Conservation (phyloP, 2,797 vertebrate genomes). For the Rhyacichthys aspro region DNA sequence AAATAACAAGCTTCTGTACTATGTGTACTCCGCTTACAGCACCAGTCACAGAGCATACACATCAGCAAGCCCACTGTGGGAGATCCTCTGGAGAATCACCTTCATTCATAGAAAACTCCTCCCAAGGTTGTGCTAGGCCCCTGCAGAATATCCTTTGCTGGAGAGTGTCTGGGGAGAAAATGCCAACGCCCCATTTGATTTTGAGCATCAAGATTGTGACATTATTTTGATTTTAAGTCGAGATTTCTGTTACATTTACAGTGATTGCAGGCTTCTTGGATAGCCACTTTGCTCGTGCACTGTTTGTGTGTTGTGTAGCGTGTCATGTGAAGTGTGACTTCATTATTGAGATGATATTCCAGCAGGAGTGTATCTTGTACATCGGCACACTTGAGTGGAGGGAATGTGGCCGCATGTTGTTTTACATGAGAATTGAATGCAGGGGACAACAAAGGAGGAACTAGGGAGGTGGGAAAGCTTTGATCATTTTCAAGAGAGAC, state of each 20-base stretch:
- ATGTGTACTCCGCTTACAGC: too few species aligned
- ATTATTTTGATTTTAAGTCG: slow-evolving; percentile 5
- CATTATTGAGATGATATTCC: slow-evolving; percentile 37
- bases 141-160: too few species aligned
- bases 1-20: too few species aligned
- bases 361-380: slow-evolving; percentile 32
- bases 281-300: slow-evolving; percentile 25
- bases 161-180: too few species aligned
- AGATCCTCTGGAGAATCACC: too few species aligned
- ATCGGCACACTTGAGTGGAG: slow-evolving; percentile 19
- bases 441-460: slow-evolving; percentile 16
- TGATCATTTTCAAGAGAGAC: slow-evolving; percentile 42
- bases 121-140: too few species aligned
- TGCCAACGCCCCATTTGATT: too few species aligned
- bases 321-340: slow-evolving; percentile 32
- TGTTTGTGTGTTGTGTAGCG: slow-evolving; percentile 21
- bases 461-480: slow-evolving; percentile 22
- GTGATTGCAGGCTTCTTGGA: slow-evolving; percentile 11
- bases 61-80: too few species aligned
- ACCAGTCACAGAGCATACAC: too few species aligned
- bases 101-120: too few species aligned
- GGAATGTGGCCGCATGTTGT: slow-evolving; percentile 29
- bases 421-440: slow-evolving; percentile 39
- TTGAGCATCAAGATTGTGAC: neutral
- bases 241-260: slow-evolving; percentile 11